Base-by-base conservation (phyloP, 1,140 invertebrate genomes). In the Dryas iulia region DNA sequence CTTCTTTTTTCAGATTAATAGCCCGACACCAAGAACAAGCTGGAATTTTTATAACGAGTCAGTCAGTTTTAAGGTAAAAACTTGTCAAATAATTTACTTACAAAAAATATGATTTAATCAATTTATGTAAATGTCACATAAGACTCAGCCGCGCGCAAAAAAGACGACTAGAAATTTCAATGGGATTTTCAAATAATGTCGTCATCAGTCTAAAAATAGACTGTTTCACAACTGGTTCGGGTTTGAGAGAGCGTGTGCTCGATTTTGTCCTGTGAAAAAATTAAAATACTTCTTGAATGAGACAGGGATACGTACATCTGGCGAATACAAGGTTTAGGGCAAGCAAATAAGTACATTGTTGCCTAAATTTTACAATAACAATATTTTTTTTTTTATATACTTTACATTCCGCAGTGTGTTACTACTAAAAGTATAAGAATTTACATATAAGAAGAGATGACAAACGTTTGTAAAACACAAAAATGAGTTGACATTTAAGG, bases 131-230 rank as follows among this genome's bases (percentile, higher is more conserved):
- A 47, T 21, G 39, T 47, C 39, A 47, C n/a, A 14, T 7, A n/a
- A 39, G 18, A 47, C 6, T 47, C 6, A 8, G 8, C 14, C 25
- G 31, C 10, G 26, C 24, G 68, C 35, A 74, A 74, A 81, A 65
- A 71, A 74, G 10, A 26, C n/a, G 53, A 56, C 11, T 56, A 56
- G 23, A 31, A 61, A 77, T 75, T 81, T 79, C 79, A 85, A 81
- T 84, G 74, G 79, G 76, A 88, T 88, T 79, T 77, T 84, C 84
- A 59, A 63, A 66, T 65, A 68, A 76, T 87, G 81, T 78, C 80
- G 81, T 90, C 86, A 83, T 58, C 69, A 25, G 30, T 78, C 82
- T 89, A 87, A 87, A 90, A 82, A 86, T 90, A 88, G 77, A 74
- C 39, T 8, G 65, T 78, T 79, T 80, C 74, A 70, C 71, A 79